phyloP scores from a whole-genome alignment of 2,888 invertebrate genomes.

The Hesperia comma region DNA sequence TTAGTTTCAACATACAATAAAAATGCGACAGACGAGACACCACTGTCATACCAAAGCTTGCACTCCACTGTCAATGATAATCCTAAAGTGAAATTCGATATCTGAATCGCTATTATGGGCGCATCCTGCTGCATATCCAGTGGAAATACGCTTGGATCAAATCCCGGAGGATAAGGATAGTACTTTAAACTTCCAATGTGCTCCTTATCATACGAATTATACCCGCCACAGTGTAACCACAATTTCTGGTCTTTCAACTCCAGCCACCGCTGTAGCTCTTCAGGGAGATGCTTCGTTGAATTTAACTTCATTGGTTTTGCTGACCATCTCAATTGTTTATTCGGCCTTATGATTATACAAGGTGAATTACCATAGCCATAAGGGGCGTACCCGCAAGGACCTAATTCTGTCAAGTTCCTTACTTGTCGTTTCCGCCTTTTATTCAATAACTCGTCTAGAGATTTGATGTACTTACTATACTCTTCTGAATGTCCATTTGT shows the following conservation, averaged over 20 bases:
- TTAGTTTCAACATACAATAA: slow-evolving; percentile 63
- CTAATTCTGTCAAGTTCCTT: slow-evolving; percentile 48
- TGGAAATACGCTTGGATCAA: slow-evolving; percentile 63
- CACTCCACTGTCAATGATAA: slow-evolving; percentile 68
- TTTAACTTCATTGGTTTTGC: slow-evolving; percentile 58
- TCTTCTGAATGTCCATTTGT: slow-evolving; percentile 52
- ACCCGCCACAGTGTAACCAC: slow-evolving; percentile 69
- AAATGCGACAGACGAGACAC: slow-evolving; percentile 62
- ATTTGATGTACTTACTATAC: slow-evolving; percentile 62
- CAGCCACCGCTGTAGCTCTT: slow-evolving; percentile 60
- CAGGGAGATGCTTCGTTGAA: slow-evolving; percentile 54
- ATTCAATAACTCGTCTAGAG: slow-evolving; percentile 58
- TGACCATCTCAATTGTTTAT: slow-evolving; percentile 66
- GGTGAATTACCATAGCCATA: slow-evolving; percentile 71
- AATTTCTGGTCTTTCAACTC: slow-evolving; percentile 54
- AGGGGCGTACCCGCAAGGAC: slow-evolving; percentile 66
- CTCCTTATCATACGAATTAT: slow-evolving; percentile 67
- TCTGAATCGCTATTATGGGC: slow-evolving; percentile 67
- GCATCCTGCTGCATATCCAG: slow-evolving; percentile 50
- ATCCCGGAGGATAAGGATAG: slow-evolving; percentile 72
- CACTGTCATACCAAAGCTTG: slow-evolving; percentile 68
- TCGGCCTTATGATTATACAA: slow-evolving; percentile 70
- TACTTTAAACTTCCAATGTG: slow-evolving; percentile 68
- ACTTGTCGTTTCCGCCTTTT: slow-evolving; percentile 53
- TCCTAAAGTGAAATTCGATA: slow-evolving; percentile 65